Conservation (phyloP, 2,113 vertebrate species). For the Hypanus sabinus region DNA sequence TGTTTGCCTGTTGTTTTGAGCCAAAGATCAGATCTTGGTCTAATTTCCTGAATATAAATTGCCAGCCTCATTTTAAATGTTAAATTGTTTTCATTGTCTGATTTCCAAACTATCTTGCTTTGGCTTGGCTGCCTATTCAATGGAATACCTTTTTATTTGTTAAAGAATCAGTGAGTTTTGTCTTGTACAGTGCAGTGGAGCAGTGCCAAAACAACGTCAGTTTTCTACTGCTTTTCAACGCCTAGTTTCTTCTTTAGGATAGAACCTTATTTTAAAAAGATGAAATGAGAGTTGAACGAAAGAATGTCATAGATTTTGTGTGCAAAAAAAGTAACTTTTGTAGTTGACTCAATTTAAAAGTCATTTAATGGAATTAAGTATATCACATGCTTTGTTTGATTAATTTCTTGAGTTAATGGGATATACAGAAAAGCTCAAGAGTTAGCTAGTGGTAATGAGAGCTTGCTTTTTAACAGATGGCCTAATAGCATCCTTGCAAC, state of each 20-base stretch:
- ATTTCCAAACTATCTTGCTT: neutral
- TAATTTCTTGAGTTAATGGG: slow-evolving; percentile 26
- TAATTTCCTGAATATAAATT: neutral
- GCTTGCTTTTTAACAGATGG: slow-evolving; percentile 36
- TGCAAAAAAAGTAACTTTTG: neutral
- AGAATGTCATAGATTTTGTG: neutral
- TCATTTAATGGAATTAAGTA: slow-evolving; percentile 14
- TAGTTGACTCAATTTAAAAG: neutral
- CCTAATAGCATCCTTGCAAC: slow-evolving; percentile 15
- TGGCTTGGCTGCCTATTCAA: neutral
- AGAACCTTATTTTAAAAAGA: neutral
- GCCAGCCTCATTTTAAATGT: neutral
- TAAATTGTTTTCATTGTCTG: neutral
- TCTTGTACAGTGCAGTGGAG: neutral
- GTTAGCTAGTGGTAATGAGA: slow-evolving; percentile 10
- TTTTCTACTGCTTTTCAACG: neutral
- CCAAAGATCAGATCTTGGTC: neutral
- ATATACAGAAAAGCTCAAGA: slow-evolving; percentile 25
- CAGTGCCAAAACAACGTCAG: neutral
- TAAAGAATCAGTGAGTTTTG: too few relatives aligned
- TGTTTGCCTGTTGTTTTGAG: neutral
- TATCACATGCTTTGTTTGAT: slow-evolving; percentile 27
- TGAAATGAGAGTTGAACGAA: neutral
- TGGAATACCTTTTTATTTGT: neutral
- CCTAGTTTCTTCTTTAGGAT: neutral